These are phyloP conservation scores for Acrocephalus scirpaceus DNA, from an alignment of 2,797 vertebrate genomes.

Conservation along the genomic window DNA sequence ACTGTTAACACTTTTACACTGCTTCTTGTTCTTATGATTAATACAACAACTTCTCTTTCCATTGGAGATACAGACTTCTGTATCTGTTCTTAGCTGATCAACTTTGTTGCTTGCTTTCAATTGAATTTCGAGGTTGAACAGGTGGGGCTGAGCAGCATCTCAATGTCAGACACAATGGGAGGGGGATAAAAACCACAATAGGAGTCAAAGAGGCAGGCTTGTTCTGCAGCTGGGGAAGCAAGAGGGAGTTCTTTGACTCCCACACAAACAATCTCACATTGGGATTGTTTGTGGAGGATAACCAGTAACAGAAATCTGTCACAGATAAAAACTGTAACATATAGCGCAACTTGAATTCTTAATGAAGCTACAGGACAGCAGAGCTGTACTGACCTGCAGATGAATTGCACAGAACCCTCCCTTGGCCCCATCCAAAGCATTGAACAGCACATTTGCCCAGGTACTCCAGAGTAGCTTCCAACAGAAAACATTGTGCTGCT, in stretches of 20 bases:
- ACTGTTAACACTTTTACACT: not conserved
- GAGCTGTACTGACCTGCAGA: not conserved
- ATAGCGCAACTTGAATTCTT: not conserved
- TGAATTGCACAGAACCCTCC: not conserved
- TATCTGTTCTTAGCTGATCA: not conserved
- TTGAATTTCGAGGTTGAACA: not conserved
- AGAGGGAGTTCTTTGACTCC: not conserved
- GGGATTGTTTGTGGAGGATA: not conserved
- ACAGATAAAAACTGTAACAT: not conserved
- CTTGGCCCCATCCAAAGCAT: not conserved
- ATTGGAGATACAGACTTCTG: not conserved
- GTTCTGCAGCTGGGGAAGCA: not conserved
- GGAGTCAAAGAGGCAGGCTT: not conserved
- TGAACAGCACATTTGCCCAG: not conserved
- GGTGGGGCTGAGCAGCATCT: not conserved
- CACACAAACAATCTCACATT: not conserved
- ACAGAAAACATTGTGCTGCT: not conserved
- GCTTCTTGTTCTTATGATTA: not conserved
- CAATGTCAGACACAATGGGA: not conserved
- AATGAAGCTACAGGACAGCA: not conserved
- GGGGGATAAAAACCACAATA: accelerated
- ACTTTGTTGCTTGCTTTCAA: not conserved
- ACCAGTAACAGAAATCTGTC: not conserved
- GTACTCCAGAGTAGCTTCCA: not conserved
- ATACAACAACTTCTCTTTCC: not conserved